Percentiles rank a stretch among this genome's conserved stretches.
Evolutionary conservation across 1,140 invertebrate species (phyloP).

Genomic region (Portunus trituberculatus): DNA sequence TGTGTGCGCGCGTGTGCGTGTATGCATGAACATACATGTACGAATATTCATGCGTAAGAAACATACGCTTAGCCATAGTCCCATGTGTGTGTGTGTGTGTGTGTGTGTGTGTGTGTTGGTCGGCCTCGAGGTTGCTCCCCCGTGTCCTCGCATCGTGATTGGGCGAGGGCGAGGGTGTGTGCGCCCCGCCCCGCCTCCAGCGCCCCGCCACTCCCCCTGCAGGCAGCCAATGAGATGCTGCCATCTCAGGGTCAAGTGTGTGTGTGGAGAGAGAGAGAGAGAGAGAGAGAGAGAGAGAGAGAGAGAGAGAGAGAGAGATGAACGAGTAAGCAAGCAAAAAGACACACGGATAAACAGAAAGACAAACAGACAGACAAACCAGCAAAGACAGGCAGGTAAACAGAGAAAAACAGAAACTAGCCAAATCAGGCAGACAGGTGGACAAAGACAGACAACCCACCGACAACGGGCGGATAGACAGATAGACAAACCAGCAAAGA

Average conservation of each 20-base stretch:
- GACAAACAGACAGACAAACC: no score
- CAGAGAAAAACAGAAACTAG: no score
- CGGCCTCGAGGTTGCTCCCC: constrained; percentile 5
- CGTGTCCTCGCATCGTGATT: not conserved
- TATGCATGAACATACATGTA: not conserved
- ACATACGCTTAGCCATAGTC: no score
- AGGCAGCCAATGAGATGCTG: not conserved
- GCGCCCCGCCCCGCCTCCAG: not conserved
- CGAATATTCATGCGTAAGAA: not conserved
- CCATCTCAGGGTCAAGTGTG: constrained; percentile 2
- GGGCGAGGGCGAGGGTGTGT: not conserved
- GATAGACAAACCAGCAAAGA: no score
- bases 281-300: constrained; percentile 20
- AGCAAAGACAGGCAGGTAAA: not conserved
- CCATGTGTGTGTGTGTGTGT: not conserved
- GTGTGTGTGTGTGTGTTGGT: constrained; percentile 4
- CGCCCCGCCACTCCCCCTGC: not conserved
- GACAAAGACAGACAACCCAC: no score
- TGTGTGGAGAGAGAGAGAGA: not conserved
- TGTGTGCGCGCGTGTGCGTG: not conserved
- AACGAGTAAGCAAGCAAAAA: not conserved
- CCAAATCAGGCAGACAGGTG: no score
- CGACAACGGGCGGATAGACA: no score
- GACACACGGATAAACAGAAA: not conserved
- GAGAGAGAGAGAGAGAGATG: not conserved